A percentile compares a stretch with the other conserved stretches of the same genome.
phyloP scores from a whole-genome alignment of 1,140 invertebrate species.

The Trichonephila clavata region DNA sequence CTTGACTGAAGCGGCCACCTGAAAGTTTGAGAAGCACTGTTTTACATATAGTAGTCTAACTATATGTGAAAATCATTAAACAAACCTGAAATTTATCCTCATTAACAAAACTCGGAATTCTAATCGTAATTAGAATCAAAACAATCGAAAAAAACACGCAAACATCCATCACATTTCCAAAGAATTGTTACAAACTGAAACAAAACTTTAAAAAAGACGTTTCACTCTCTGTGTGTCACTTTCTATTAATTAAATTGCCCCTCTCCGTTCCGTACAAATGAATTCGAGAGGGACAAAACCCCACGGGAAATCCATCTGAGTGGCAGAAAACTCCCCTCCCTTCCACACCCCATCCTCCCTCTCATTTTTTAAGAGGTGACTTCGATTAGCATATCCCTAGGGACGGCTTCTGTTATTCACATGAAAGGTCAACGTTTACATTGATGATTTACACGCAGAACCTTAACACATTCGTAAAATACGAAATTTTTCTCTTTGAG shows the following conservation, averaged over 20 bases:
- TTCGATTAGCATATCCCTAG: constrained; percentile 33
- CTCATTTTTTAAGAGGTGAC: constrained; percentile 7
- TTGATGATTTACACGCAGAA: background rate
- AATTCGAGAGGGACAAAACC: background rate
- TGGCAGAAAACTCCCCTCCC: background rate
- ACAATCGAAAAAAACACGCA: background rate
- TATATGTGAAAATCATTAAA: no score
- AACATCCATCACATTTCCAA: background rate
- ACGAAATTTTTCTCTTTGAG: no score
- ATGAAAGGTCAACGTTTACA: background rate
- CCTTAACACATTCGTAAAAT: no score
- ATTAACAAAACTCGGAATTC: no score
- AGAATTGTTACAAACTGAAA: background rate
- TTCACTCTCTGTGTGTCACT: background rate
- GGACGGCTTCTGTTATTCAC: background rate
- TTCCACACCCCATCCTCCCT: background rate
- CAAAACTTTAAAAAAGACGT: background rate
- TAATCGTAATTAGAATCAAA: background rate
- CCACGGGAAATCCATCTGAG: constrained; percentile 42
- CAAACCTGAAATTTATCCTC: no score
- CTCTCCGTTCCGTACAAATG: constrained; percentile 27
- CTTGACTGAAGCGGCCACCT: no score
- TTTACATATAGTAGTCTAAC: no score
- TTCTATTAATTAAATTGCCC: constrained; percentile 61
- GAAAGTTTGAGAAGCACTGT: no score